These are phyloP conservation scores for Monodelphis domestica DNA, from an alignment of 2,797 vertebrate genomes.

Conservation along the genomic window DNA sequence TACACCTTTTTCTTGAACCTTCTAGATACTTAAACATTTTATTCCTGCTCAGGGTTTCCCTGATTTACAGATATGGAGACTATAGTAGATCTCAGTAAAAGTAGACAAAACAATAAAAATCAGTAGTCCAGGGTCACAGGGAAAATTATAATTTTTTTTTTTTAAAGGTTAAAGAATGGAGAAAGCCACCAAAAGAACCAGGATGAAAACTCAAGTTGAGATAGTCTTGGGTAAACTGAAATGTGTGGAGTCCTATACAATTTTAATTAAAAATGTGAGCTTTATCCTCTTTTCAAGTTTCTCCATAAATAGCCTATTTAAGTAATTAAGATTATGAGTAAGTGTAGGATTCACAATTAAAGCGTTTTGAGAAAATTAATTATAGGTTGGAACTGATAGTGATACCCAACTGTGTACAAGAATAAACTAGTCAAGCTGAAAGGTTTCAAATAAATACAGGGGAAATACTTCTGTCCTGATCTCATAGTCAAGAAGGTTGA, in stretches of 20 bases:
- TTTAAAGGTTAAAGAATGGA: background rate
- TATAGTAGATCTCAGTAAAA: background rate
- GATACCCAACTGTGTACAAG: background rate
- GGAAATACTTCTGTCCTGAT: accelerated
- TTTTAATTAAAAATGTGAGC: background rate
- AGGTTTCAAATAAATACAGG: background rate
- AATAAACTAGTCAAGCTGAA: background rate
- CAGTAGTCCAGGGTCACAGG: background rate
- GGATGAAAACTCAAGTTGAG: background rate
- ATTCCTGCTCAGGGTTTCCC: background rate
- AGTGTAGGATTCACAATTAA: background rate
- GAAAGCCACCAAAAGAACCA: background rate
- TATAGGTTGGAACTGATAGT: background rate
- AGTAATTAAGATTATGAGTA: background rate
- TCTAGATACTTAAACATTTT: background rate
- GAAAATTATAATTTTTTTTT: background rate
- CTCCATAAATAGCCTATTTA: background rate
- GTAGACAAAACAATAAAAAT: background rate
- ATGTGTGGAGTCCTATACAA: background rate
- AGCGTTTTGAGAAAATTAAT: background rate
- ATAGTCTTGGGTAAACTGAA: background rate
- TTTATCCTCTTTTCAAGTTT: background rate
- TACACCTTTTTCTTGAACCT: background rate
- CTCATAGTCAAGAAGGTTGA: background rate
- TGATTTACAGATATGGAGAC: background rate